Percentiles rank a stretch among this genome's conserved stretches.
These are phyloP conservation scores for Chamaetylas fuelleborni DNA, from an alignment of 2,113 vertebrate species.

Conservation along the genomic window DNA sequence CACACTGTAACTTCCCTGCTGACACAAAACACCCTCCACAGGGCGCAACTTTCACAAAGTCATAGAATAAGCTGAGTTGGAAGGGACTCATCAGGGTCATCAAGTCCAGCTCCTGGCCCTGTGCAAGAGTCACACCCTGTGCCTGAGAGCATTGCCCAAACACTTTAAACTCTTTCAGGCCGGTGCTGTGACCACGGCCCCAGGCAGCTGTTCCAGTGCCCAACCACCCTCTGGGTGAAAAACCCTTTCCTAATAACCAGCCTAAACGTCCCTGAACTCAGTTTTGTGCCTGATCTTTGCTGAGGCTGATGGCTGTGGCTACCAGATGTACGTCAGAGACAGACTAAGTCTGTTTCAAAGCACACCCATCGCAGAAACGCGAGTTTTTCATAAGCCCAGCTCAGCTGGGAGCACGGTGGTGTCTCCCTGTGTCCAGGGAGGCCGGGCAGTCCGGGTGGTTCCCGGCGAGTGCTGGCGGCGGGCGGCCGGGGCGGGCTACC, in stretches of 20 bases:
- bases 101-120: not conserved
- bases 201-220: not conserved
- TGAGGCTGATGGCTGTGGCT: not conserved
- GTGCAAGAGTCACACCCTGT: not conserved
- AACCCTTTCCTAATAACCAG: not conserved
- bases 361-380: fast-evolving
- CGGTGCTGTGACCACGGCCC: not conserved
- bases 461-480: fast-evolving
- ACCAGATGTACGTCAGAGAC: fast-evolving
- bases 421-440: not conserved
- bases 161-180: too few relatives aligned
- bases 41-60: not conserved
- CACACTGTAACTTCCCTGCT: not conserved
- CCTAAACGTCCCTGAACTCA: not conserved
- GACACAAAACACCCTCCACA: not conserved
- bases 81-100: not conserved
- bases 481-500: too few relatives aligned
- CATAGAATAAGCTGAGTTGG: not conserved
- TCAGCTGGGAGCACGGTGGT: not conserved
- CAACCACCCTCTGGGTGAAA: not conserved
- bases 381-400: not conserved
- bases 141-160: not conserved
- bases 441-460: fast-evolving
- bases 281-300: not conserved
- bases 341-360: fast-evolving